Evolutionary conservation across 2,797 vertebrate genomes (phyloP), one percentile per base, ranked within the genome.

Genomic region (Micrastur ruficollis): DNA sequence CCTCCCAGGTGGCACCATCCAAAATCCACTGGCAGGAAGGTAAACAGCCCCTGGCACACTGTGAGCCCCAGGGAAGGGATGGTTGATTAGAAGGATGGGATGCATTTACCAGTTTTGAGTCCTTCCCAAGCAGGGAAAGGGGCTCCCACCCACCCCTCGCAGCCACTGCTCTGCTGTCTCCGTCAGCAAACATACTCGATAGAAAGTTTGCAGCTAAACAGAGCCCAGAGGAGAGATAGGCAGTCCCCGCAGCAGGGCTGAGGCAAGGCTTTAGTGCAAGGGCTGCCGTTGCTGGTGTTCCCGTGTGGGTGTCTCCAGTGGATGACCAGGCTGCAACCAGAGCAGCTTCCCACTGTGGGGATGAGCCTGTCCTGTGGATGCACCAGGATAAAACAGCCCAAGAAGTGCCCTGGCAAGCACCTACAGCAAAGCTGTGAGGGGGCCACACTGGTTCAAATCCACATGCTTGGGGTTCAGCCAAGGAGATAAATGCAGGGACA

Each of bases 281-380:
- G 53, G 15, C 32, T 81, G 44, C 76, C 2, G 5, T 2, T 6
- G 4, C 34, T 23, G 86, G 29, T 11, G 1, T 19, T 72, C 29
- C 78, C 4, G 1, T 0, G 0, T 12, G 72, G 14, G 26, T 27
- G 52, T 47, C 80, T 76, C 58, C 62, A 42, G 62, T 1, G 40
- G 14, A 11, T 2, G 14, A 31, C 9, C 5, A 13, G 25, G 72
- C 38, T 76, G 55, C 7, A 29, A 62, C 12, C 47, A 58, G 11
- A 76, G 62, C 46, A 42, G 36, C 26, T 68, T 68, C 50, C 32
- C 6, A 4, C 31, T 9, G 3, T 2, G 2, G 17, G 23, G 12
- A 68, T 7, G 10, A 68, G 46, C 22, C 38, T 11, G 7, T 42
- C 34, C 59, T 34, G 34, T 3, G 12, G 53, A 40, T 16, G 16